Evolutionary conservation across 2,797 vertebrate species (phyloP).

Genomic region (Protosalanx chinensis): DNA sequence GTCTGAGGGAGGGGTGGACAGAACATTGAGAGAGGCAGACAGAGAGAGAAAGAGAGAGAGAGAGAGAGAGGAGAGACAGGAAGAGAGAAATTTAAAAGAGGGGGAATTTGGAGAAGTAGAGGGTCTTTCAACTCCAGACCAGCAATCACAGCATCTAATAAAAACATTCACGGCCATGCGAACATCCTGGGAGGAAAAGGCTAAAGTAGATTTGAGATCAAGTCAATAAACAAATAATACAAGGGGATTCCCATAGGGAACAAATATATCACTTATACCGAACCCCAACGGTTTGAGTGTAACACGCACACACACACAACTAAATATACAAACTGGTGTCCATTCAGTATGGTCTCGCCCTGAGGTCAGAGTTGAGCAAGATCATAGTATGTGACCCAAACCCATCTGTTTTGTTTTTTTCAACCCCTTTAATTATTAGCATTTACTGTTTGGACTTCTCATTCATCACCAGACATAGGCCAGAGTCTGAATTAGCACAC

Average conservation of each 20-base stretch:
- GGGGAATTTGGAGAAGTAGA: slow-evolving; percentile 11
- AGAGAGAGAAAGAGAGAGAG: background rate
- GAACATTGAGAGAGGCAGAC: slow-evolving; percentile 19
- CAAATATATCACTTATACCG: slow-evolving; percentile 27
- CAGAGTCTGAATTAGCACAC: background rate
- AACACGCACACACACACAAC: background rate
- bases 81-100: background rate
- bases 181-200: slow-evolving; percentile 32
- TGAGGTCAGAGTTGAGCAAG: background rate
- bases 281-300: background rate
- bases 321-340: background rate
- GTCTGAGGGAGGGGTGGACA: slow-evolving; percentile 29
- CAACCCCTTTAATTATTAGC: background rate
- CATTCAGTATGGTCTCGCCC: slow-evolving; percentile 19
- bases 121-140: background rate
- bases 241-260: slow-evolving; percentile 23
- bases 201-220: slow-evolving; percentile 35
- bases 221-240: slow-evolving; percentile 29
- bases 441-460: background rate
- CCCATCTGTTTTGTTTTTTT: background rate
- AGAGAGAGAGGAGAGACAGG: background rate
- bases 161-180: slow-evolving; percentile 19
- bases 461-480: background rate
- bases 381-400: background rate
- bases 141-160: slow-evolving; percentile 5